Base-by-base conservation (phyloP, 2,888 invertebrate genomes). In the Reticulitermes lucifugus region DNA sequence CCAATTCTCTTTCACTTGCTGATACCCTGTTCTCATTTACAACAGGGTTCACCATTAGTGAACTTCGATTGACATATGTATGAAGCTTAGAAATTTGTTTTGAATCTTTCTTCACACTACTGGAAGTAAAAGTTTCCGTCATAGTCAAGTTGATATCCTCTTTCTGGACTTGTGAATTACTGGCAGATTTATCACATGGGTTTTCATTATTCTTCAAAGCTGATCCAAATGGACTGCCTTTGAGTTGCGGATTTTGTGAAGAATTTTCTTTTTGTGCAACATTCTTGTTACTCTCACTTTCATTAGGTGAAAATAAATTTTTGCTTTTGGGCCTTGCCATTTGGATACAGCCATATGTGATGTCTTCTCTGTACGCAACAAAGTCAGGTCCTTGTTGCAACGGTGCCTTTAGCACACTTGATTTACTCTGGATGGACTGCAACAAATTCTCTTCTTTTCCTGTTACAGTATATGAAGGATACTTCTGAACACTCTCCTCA, bases 171-270 rank as follows among this genome's bases (percentile, higher is more conserved):
- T 65, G n/a, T n/a, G 18, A 55, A 18, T 55, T 55, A 55, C 14
- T 55, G 4, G 12, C 18, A 55, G 10, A 25, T 65, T n/a, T 65
- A 25, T 65, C 14, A 25, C n/a, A 10, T 3, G 18, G 5, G 5
- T 77, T 21, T n/a, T 77, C 22, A 1, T 46, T 46, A 5, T 41
- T 41, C 9, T 77, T 46, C 22, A 51, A 51, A 46, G 46, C 77
- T 9, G 77, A 46, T n/a, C 77, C 77, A 77, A 77, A 77, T 46
- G 51, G 51, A 77, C 46, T 77, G 46, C 29, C 77, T 51, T n/a
- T 4, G 7, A 51, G 22, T n/a, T 22, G 77, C 5, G n/a, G 21
- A 41, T 77, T 46, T 46, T 46, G 77, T 41, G n/a, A 22, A n/a
- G 21, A 22, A 77, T n/a, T 46, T 46, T 77, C 77, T 46, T 77